A percentile compares a stretch with the other conserved stretches of the same genome.
These are phyloP conservation scores for Ictalurus furcatus DNA, from an alignment of 2,113 vertebrate genomes.

Conservation along the genomic window DNA sequence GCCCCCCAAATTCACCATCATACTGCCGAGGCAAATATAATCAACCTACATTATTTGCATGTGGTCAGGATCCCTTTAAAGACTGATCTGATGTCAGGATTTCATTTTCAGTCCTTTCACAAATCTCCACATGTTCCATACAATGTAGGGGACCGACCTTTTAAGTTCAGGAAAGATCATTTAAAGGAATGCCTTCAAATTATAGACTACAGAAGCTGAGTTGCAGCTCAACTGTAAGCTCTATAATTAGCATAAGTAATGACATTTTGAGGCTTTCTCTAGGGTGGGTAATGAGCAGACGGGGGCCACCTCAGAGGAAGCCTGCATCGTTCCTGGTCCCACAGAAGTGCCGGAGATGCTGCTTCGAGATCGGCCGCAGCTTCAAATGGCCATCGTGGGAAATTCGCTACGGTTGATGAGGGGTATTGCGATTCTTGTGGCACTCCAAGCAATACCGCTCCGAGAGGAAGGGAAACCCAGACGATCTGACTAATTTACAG, in stretches of 20 bases:
- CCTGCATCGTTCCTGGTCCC: conserved; percentile 43
- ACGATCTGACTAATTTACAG: conserved; percentile 25
- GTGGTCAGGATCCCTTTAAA: neutral
- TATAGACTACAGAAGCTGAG: conserved; percentile 35
- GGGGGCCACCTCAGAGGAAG: conserved; percentile 44
- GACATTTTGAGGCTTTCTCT: conserved; percentile 53
- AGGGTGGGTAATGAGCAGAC: conserved; percentile 54
- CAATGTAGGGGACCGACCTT: conserved; percentile 11
- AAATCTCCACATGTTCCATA: conserved; percentile 10
- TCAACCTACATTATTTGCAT: neutral
- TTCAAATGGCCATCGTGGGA: conserved; percentile 20
- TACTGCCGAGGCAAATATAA: neutral
- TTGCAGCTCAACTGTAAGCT: conserved; percentile 45
- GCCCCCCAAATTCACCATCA: neutral
- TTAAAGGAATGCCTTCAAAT: conserved; percentile 54
- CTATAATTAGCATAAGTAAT: conserved; percentile 64
- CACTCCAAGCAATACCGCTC: neutral
- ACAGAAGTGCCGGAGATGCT: conserved; percentile 32
- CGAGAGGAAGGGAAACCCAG: neutral
- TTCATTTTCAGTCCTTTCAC: conserved; percentile 33
- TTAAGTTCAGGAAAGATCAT: conserved; percentile 42
- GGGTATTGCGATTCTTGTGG: neutral
- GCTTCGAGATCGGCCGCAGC: conserved; percentile 35
- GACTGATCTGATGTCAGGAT: conserved; percentile 24
- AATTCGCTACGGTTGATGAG: conserved; percentile 16